Evolutionary conservation across 2,797 vertebrate species (phyloP).

Genomic region (Acropternis orthonyx): DNA sequence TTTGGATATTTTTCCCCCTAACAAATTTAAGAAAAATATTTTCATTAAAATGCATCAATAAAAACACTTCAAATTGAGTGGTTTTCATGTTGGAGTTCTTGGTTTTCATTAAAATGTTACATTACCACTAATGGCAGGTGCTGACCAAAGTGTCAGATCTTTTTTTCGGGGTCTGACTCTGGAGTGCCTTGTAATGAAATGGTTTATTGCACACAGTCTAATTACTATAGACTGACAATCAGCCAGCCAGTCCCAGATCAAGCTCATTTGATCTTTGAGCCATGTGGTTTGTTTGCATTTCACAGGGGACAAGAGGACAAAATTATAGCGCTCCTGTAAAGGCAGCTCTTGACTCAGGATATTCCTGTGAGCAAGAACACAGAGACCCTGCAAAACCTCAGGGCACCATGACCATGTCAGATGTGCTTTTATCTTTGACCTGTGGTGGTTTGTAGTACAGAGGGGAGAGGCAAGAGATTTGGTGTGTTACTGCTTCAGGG

Average conservation of each 20-base stretch:
- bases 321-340: neutral
- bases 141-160: neutral
- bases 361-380: neutral
- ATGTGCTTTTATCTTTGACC: neutral
- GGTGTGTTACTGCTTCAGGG: neutral
- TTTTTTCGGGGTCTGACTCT: neutral
- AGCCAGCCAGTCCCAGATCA: neutral
- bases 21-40: neutral
- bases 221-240: neutral
- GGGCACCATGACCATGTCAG: neutral
- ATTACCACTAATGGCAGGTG: neutral
- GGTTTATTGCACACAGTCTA: neutral
- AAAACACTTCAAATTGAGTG: neutral
- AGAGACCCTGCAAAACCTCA: neutral
- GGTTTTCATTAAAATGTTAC: neutral
- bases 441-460: neutral
- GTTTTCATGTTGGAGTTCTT: neutral
- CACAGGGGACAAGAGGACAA: neutral
- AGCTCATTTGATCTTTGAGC: neutral
- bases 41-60: neutral
- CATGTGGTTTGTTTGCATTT: neutral
- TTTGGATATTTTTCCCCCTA: neutral
- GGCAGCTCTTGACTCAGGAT: neutral
- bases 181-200: neutral
- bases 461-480: neutral